These are phyloP conservation scores for Toxonevra muliebris DNA, from an alignment of 2,888 invertebrate genomes.

Conservation along the genomic window DNA sequence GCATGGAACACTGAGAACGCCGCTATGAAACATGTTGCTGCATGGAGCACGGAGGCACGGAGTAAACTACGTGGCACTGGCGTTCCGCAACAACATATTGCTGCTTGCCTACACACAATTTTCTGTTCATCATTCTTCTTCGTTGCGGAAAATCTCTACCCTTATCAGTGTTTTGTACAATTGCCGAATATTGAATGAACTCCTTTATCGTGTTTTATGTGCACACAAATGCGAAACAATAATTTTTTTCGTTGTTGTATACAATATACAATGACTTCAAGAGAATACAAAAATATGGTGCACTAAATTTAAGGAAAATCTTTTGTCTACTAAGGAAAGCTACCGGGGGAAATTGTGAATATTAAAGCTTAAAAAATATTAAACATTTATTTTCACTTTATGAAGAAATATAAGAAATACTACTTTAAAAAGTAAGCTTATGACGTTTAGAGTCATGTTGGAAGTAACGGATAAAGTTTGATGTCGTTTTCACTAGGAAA, in stretches of 20 bases:
- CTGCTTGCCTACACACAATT: slow-evolving; percentile 35
- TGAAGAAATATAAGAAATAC: no score
- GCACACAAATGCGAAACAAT: slow-evolving; percentile 15
- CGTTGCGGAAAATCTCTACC: slow-evolving; percentile 40
- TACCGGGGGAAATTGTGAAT: no score
- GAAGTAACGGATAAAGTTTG: no score
- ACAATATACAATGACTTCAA: no score
- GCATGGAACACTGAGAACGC: not conserved
- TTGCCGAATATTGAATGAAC: slow-evolving; percentile 44
- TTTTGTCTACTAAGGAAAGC: no score
- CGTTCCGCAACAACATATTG: slow-evolving; percentile 33
- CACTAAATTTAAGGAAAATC: no score
- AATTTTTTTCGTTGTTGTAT: slow-evolving; percentile 10
- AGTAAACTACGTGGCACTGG: not conserved
- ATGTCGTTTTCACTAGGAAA: no score
- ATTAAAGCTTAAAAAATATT: no score
- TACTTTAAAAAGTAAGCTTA: no score
- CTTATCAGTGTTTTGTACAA: slow-evolving; percentile 40
- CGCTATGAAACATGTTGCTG: not conserved
- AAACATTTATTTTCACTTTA: no score
- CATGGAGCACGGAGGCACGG: not conserved
- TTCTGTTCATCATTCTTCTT: slow-evolving; percentile 42
- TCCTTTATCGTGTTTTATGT: slow-evolving; percentile 36
- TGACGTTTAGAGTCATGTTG: no score
- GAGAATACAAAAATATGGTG: no score